Base-by-base conservation (phyloP, 1,140 invertebrate species). In the Ylistrum balloti region DNA sequence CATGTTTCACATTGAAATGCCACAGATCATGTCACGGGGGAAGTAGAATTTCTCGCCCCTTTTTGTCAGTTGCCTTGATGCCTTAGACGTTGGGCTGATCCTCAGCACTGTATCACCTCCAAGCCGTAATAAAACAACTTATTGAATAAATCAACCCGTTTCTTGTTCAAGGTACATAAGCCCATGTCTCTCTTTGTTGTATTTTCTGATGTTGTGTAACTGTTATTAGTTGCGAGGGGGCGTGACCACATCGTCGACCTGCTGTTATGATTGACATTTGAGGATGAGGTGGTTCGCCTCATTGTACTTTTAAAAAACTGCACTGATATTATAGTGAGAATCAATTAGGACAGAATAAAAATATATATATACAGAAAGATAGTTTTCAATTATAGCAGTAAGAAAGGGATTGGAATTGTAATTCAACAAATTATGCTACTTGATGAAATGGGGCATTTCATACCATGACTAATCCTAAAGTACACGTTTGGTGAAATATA, bases 141-240 rank as follows among this genome's bases (percentile, higher is more conserved):
- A 74, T 74, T 74, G 56, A 74, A 74, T 74, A 74, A 74, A 74
- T 74, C 22, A 74, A 74, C 56, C 56, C n/a, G n/a, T 74, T 74
- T 74, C 56, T 74, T 28, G 22, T 74, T 74, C 56, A 74, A 22
- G 9, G 22, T 74, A 11, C 56, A 74, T 28, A n/a, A n/a, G 56
- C 28, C 22, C 28, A n/a, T 5, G 56, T 28, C n/a, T 74, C 2
- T 22, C 56, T 74, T 74, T 74, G 56, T 74, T n/a, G 56, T 74
- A 74, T 74, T n/a, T 11, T 74, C 22, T 74, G 56, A 74, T 74
- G 56, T 74, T 74, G 56, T 28, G 22, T 74, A 74, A 74, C 56
- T 11, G 56, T 74, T 74, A 74, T 28, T 74, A 74, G 56, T 74
- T 28, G 56, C 56, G 28, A 74, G 56, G 22, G 56, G 56, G 56